phyloP scores from a whole-genome alignment of 2,888 invertebrate species.

The Candidula unifasciata region DNA sequence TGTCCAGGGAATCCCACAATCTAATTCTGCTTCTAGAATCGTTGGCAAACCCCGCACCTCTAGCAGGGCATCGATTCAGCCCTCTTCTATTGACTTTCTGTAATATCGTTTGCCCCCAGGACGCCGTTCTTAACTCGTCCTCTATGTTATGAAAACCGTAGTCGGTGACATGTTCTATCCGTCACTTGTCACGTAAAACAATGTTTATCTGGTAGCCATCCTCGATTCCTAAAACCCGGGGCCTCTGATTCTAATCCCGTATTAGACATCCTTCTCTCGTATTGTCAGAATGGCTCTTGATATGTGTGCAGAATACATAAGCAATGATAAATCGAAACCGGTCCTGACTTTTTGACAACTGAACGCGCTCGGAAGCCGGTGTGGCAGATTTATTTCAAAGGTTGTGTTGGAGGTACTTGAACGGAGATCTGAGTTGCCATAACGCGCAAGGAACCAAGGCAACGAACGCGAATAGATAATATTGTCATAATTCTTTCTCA shows the following conservation, averaged over 20 bases:
- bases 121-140: conserved; percentile 21
- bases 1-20: conserved; percentile 34
- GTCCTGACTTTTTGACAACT: conserved; percentile 23
- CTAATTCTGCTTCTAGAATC: conserved; percentile 12
- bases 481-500: too few species aligned
- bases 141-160: conserved; percentile 34
- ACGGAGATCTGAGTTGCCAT: too few species aligned
- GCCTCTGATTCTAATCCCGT: conserved; percentile 5
- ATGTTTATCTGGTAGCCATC: conserved; percentile 27
- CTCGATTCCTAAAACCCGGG: conserved; percentile 1
- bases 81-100: conserved; percentile 28
- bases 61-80: conserved; percentile 20
- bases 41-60: conserved; percentile 26
- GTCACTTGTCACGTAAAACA: conserved; percentile 41
- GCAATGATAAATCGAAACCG: conserved; percentile 5
- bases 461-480: too few species aligned
- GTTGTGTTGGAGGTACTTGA: not conserved
- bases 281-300: not conserved
- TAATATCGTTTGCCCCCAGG: conserved; percentile 33
- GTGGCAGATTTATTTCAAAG: conserved; percentile 14
- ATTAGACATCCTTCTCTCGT: conserved; percentile 10
- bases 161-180: conserved; percentile 18
- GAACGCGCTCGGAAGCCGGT: not conserved
- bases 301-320: conserved; percentile 14
- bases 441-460: too few species aligned